Evolutionary conservation across 2,797 vertebrate species (phyloP), one percentile per base, ranked within the genome.

Genomic region (Brachymystax lenok): DNA sequence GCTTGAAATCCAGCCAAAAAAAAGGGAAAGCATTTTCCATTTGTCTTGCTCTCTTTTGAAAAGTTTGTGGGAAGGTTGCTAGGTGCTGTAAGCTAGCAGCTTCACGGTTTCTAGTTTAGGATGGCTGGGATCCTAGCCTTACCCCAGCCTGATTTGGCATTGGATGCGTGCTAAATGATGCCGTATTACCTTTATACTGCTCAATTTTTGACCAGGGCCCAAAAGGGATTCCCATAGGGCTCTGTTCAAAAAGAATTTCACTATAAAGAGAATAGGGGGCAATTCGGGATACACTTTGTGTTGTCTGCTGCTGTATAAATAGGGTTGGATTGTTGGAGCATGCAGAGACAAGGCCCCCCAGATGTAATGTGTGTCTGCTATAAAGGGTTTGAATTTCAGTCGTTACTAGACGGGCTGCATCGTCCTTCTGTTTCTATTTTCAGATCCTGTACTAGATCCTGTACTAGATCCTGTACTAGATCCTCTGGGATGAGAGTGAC

Each of bases 381-480:
- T 21, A 90, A 91, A 75, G 72, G 75, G 72, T 70, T 78, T 72
- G 54, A 63, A 73, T 71, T 69, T 67, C 30, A 1, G 14, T 76
- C 5, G 77, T 12, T 35, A 63, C 71, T 71, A 78, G 64, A 80
- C 82, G 81, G 59, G 72, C 63, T 74, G 27, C 14, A 0, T 75
- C 73, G 73, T 80, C 46, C 13, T 59, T 28, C 21, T 63, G 71
- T 77, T 3, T 76, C 71, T 77, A n/a, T 82, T 64, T 16, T 73
- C 69, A 84, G 24, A 14, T 70, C 61, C 66, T 83, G 28, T 79
- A 19, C 19, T 71, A 61, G 24, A 14, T 70, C 61, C 66, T 83
- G 28, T 79, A 19, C 19, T 71, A 84, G 24, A 14, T 70, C 61
- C 66, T 83, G 28, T 79, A 19, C 19, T 71, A 61, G n/a, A 79